Percentiles rank a stretch among this genome's conserved stretches.
These are phyloP conservation scores for Syrmaticus mikado DNA, from an alignment of 2,113 vertebrate species.

Conservation along the genomic window DNA sequence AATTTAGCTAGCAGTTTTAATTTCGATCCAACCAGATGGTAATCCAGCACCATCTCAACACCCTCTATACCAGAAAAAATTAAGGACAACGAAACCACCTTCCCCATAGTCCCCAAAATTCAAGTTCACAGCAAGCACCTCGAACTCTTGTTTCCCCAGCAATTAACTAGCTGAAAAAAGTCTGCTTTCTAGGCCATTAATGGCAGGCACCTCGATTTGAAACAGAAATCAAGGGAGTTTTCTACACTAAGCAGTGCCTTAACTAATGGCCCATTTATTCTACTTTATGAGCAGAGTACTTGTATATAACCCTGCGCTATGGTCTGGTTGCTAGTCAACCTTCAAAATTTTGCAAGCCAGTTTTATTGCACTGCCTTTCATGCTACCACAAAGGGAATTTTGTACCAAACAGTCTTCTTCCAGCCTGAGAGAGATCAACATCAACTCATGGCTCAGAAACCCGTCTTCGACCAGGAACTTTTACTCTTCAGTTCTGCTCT, in stretches of 20 bases:
- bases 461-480: slow-evolving; percentile 12
- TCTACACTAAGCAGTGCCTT: neutral
- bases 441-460: neutral
- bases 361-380: neutral
- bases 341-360: neutral
- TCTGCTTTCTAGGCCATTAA: neutral
- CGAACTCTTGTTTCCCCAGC: neutral
- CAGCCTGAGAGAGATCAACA: neutral
- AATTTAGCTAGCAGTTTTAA: neutral
- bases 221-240: neutral
- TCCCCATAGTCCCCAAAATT: neutral
- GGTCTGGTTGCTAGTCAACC: slow-evolving; percentile 18
- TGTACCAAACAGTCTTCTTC: neutral
- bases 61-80: neutral
- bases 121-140: neutral
- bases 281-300: slow-evolving; percentile 14
- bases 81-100: neutral
- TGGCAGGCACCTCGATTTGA: neutral
- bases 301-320: neutral
- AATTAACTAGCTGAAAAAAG: neutral
- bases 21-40: neutral
- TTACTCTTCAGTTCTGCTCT: neutral
- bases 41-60: neutral
- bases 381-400: slow-evolving; percentile 2
- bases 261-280: neutral